Base-by-base conservation (phyloP, 2,797 vertebrate genomes). In the Pseudocheirus occidentalis region DNA sequence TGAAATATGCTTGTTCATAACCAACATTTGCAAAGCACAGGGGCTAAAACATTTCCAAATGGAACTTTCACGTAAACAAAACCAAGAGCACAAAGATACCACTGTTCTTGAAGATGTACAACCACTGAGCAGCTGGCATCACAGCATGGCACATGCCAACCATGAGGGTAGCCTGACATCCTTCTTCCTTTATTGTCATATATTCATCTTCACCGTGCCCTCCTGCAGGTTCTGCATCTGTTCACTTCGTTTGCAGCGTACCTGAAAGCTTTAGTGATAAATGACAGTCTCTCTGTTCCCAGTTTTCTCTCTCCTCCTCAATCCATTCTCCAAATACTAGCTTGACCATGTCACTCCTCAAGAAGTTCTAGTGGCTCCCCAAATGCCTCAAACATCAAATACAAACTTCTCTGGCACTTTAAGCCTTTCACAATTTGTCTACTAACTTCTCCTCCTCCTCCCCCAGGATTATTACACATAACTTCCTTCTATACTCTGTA, bases 41-140 rank as follows among this genome's bases (percentile, higher is more conserved):
- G 73, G 24, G 73, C 73, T 24, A 46, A 87, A 81, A 92, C 94
- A 93, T 40, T 55, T 57, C 90, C 27, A 57, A 16, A 96, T 52
- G 91, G 59, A 5, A 21, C 55, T 62, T 95, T 27, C 9, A 40
- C 57, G 34, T 40, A 54, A 95, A 62, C 73, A 40, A 46, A 92
- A 12, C 50, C 56, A 73, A 56, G 21, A 87, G 73, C 27, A 91
- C 81, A 87, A 94, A 54, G 91, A 57, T 24, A 59, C 52, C 52
- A 46, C 27, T 40, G 90, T 87, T 59, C 9, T 6, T 28, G 54
- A 34, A 46, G 58, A 92, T 9, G 3, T n/a, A 46, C 52, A 46
- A 34, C 53, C 92, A 50, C 91, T 93, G 34, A 28, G 31, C 27
- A 10, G 62, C 46, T 91, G 54, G 62, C 62, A 87, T 87, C 81